These are phyloP conservation scores for Hirtodrosophila alboralis DNA, from an alignment of 2,888 invertebrate species.

Conservation along the genomic window DNA sequence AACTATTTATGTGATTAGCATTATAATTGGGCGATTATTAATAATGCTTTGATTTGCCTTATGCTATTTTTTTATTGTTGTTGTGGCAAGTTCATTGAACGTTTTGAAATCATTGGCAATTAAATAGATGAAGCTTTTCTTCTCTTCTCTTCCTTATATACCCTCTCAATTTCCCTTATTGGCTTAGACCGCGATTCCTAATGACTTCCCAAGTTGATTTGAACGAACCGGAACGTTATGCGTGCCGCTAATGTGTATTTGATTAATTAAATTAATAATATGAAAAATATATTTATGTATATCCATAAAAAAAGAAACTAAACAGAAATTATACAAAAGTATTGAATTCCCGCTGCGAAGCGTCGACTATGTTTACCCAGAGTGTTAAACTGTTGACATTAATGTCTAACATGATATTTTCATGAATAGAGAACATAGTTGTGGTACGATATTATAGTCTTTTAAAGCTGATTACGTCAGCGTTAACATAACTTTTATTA, in stretches of 20 bases:
- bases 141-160: background rate
- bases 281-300: slow-evolving; percentile 44
- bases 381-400: slow-evolving; percentile 60
- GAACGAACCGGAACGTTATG: slow-evolving; percentile 20
- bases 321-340: slow-evolving; percentile 31
- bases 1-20: slow-evolving; percentile 51
- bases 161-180: slow-evolving; percentile 2
- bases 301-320: slow-evolving; percentile 2
- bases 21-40: slow-evolving; percentile 57
- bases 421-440: slow-evolving; percentile 33
- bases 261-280: slow-evolving; percentile 77
- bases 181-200: slow-evolving; percentile 32
- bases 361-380: slow-evolving; percentile 27
- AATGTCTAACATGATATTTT: slow-evolving; percentile 19
- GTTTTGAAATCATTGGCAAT: slow-evolving; percentile 32
- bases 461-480: slow-evolving; percentile 53
- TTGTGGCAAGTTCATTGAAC: slow-evolving; percentile 64
- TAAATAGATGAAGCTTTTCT: slow-evolving; percentile 15
- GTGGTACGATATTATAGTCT: slow-evolving; percentile 14
- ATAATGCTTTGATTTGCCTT: slow-evolving; percentile 42
- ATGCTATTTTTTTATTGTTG: slow-evolving; percentile 27
- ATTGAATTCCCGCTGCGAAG: background rate
- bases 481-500: slow-evolving; percentile 7
- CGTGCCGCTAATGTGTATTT: slow-evolving; percentile 71
- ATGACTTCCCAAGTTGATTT: slow-evolving; percentile 42